phyloP scores from a whole-genome alignment of 2,797 vertebrate species.

The Mycteria americana region DNA sequence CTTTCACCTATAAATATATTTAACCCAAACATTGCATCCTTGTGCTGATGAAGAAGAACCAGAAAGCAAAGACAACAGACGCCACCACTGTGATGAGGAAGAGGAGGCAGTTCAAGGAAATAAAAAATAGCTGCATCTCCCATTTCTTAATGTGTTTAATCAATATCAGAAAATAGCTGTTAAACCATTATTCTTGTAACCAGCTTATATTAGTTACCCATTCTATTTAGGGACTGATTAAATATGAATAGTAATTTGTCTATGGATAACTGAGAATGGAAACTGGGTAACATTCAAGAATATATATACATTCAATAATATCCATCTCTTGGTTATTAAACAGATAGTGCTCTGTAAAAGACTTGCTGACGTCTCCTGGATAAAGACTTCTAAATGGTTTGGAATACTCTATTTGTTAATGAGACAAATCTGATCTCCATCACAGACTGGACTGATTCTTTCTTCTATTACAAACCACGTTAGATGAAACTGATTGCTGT shows the following conservation, averaged over 20 bases:
- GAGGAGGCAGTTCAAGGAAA: not conserved
- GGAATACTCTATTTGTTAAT: slow-evolving; percentile 76
- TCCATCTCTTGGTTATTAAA: not conserved
- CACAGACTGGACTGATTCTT: not conserved
- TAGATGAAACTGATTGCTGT: not conserved
- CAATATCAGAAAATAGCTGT: not conserved
- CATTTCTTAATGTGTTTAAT: not conserved
- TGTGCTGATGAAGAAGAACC: not conserved
- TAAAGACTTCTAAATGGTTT: slow-evolving; percentile 63
- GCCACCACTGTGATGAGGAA: not conserved
- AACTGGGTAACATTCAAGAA: not conserved
- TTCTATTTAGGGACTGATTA: not conserved
- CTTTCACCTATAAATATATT: not conserved
- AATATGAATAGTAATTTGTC: not conserved
- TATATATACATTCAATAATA: not conserved
- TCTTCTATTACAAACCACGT: not conserved
- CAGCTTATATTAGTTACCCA: not conserved
- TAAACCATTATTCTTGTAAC: not conserved
- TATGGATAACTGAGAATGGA: not conserved
- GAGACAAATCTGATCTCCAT: slow-evolving; percentile 64
- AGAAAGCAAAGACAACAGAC: not conserved
- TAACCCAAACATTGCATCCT: not conserved
- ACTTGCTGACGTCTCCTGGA: slow-evolving; percentile 66
- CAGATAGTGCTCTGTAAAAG: slow-evolving; percentile 49
- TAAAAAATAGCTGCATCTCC: not conserved